Percentiles rank a stretch among this genome's conserved stretches.
Evolutionary conservation across 2,113 vertebrate genomes (phyloP).

Genomic region (Azemiops feae): DNA sequence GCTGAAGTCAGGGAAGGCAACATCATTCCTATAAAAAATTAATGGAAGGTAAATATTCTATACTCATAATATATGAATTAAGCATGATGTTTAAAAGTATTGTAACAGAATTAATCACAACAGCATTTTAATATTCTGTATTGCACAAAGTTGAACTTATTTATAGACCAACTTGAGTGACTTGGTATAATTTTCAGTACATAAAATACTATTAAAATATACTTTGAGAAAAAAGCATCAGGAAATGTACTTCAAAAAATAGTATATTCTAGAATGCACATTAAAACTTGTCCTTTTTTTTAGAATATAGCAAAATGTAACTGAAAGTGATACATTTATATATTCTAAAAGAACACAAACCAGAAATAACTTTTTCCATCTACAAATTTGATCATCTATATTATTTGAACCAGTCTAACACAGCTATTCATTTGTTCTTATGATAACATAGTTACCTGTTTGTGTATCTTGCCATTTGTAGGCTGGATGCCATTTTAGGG

Average conservation of each 20-base stretch:
- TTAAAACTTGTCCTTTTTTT: neutral
- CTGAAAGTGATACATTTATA: neutral
- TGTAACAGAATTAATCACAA: neutral
- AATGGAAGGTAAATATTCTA: neutral
- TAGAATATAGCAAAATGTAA: neutral
- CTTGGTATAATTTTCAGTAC: neutral
- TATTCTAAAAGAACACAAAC: neutral
- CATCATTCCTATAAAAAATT: slow-evolving; percentile 83
- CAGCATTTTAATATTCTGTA: neutral
- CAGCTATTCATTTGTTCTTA: neutral
- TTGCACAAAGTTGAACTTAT: neutral
- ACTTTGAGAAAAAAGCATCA: neutral
- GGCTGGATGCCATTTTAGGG: neutral
- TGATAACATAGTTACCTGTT: neutral
- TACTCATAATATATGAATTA: neutral
- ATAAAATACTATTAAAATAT: neutral
- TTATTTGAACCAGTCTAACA: neutral
- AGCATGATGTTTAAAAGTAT: neutral
- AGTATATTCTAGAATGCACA: neutral
- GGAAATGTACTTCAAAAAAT: neutral
- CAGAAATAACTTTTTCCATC: neutral
- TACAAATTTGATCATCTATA: neutral
- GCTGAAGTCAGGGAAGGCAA: slow-evolving; percentile 92
- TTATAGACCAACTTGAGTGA: neutral
- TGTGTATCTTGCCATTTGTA: neutral